These are phyloP conservation scores for Mustelus asterias DNA, from an alignment of 2,113 vertebrate species.

Conservation along the genomic window DNA sequence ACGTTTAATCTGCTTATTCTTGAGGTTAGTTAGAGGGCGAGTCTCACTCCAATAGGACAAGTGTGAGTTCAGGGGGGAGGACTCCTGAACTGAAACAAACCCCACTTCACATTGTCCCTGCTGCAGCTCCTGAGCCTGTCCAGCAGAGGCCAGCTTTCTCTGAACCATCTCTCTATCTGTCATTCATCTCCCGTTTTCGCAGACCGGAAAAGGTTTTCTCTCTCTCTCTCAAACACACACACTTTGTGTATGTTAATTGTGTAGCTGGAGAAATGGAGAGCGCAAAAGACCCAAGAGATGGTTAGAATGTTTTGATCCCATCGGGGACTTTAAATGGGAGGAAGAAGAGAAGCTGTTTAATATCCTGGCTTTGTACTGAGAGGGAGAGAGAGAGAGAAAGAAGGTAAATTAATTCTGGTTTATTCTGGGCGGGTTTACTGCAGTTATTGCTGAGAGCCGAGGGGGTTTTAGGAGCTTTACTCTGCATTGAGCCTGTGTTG, in stretches of 20 bases:
- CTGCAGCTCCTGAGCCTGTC: background rate
- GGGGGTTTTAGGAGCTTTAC: background rate
- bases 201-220: constrained; percentile 27
- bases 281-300: background rate
- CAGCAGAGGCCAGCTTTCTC: constrained; percentile 11
- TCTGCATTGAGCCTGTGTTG: background rate
- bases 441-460: background rate
- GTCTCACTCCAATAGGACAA: background rate
- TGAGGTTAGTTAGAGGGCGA: background rate
- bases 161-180: background rate
- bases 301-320: background rate
- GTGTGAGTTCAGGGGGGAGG: no score
- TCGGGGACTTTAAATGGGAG: background rate
- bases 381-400: background rate
- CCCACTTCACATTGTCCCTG: background rate
- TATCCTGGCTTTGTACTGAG: background rate
- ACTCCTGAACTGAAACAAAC: no score
- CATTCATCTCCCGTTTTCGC: background rate
- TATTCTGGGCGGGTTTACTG: background rate
- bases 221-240: background rate
- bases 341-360: background rate
- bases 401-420: background rate
- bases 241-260: background rate
- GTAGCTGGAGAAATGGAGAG: background rate
- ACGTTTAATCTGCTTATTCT: background rate